Conservation (phyloP, 2,888 invertebrate species). For the Schrankia costaestrigalis region DNA sequence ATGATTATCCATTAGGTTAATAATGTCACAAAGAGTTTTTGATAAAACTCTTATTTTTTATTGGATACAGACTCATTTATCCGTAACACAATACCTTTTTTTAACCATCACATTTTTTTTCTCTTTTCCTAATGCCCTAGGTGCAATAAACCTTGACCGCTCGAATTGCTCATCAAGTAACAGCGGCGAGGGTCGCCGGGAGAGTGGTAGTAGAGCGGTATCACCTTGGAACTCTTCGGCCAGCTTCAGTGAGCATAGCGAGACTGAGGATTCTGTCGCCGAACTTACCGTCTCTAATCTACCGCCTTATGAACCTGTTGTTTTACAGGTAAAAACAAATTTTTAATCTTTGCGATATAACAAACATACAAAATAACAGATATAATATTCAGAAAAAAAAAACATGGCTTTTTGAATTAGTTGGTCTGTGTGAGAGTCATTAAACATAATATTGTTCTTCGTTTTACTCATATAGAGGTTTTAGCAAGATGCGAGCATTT, state of each 20-base stretch:
- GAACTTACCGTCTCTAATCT: constrained; percentile 70
- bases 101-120: too few relatives aligned
- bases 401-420: too few relatives aligned
- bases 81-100: too few relatives aligned
- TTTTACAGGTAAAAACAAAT: constrained; percentile 56
- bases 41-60: too few relatives aligned
- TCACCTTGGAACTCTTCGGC: constrained; percentile 75
- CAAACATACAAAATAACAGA: too few relatives aligned
- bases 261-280: constrained; percentile 53
- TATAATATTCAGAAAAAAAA: too few relatives aligned
- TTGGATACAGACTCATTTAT: too few relatives aligned
- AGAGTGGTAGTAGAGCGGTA: constrained; percentile 53
- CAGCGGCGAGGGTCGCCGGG: constrained; percentile 61
- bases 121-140: constrained; percentile 34
- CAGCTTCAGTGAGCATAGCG: constrained; percentile 68
- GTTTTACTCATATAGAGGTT: neutral
- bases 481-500: neutral
- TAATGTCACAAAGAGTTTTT: too few relatives aligned
- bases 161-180: constrained; percentile 70
- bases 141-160: constrained; percentile 60
- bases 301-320: constrained; percentile 59
- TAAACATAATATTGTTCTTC: too few relatives aligned
- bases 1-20: too few relatives aligned
- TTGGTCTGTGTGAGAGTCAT: too few relatives aligned
- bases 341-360: neutral